These are phyloP conservation scores for Bursaphelenchus okinawaensis DNA, from an alignment of 2,888 invertebrate genomes.

Conservation along the genomic window DNA sequence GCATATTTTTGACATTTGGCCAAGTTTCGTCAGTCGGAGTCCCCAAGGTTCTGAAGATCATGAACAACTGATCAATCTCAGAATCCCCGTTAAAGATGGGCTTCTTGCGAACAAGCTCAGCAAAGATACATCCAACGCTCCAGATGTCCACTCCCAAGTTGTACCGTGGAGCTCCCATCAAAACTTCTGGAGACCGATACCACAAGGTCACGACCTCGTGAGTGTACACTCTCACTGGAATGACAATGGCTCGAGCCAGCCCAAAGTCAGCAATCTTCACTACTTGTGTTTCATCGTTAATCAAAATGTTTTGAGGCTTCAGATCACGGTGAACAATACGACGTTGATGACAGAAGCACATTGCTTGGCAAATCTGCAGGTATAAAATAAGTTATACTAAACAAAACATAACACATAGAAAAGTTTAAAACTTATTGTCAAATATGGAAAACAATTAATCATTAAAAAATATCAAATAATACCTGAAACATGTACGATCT, in stretches of 20 bases:
- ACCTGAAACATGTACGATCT: constrained; percentile 62
- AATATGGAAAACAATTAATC: too few species aligned
- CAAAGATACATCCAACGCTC: constrained; percentile 83
- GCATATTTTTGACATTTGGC: constrained; percentile 76
- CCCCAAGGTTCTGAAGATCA: constrained; percentile 84
- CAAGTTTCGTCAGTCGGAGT: constrained; percentile 81
- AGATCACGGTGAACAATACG: constrained; percentile 55
- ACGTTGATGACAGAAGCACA: constrained; percentile 77
- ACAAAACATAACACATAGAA: constrained; percentile 9
- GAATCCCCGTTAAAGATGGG: constrained; percentile 93
- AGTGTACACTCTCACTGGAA: constrained; percentile 89
- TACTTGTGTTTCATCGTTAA: constrained; percentile 62
- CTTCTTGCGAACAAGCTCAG: constrained; percentile 73
- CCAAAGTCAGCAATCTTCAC: constrained; percentile 99
- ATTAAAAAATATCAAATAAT: background rate
- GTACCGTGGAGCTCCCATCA: constrained; percentile 80
- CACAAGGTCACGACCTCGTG: constrained; percentile 86
- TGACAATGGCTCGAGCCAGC: constrained; percentile 84
- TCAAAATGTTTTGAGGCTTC: constrained; percentile 60
- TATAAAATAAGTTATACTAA: background rate
- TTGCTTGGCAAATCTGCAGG: constrained; percentile 79
- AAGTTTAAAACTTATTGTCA: background rate
- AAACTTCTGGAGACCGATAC: constrained; percentile 94
- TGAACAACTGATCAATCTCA: constrained; percentile 94
- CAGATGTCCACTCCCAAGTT: constrained; percentile 94